Evolutionary conservation across 1,140 invertebrate genomes (phyloP), one percentile per base, ranked within the genome.

Genomic region (Drosophila ironensis): DNA sequence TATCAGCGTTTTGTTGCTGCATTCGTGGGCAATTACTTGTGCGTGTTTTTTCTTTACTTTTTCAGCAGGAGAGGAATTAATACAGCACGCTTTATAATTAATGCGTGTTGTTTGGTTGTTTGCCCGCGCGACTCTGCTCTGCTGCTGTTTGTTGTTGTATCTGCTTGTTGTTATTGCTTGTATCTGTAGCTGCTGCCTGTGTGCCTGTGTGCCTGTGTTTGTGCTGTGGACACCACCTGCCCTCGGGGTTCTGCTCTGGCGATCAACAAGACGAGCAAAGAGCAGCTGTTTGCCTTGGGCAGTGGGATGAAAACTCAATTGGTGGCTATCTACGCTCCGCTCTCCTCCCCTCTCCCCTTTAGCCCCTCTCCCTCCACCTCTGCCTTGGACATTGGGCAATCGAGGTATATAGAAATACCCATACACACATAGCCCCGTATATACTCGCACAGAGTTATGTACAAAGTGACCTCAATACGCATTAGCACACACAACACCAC

Each of bases 211-310:
- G 41, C 50, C 40, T 68, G 63, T 16, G 38, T 74, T 63, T 82
- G 68, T 70, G 66, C 63, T 82, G 68, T 70, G 66, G 80, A 74
- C 78, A 86, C 74, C 80, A 84, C 80, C 80, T 84, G 80, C 80
- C 80, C 74, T 80, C 66, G 48, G 52, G n/a, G 80, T 86, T 84
- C 66, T 84, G 80, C 70, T 86, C 70, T 60, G 70, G 53, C 64
- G 80, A 86, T 74, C 74, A 84, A 41, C 57, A 52, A 56, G 53
- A 74, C 28, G 51, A 38, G 17, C 46, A 60, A 50, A 37, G 63
- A 53, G 67, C 68, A 72, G 68, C 68, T 72, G 68, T 72, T 71
- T 61, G 68, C 68, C 68, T 72, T 72, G 68, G 68, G 68, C 67
- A 72, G 68, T 72, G 68, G 68, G 68, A 72, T 72, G 68, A 70